Evolutionary conservation across 2,888 invertebrate species (phyloP).

Genomic region (Apodemia zela): DNA sequence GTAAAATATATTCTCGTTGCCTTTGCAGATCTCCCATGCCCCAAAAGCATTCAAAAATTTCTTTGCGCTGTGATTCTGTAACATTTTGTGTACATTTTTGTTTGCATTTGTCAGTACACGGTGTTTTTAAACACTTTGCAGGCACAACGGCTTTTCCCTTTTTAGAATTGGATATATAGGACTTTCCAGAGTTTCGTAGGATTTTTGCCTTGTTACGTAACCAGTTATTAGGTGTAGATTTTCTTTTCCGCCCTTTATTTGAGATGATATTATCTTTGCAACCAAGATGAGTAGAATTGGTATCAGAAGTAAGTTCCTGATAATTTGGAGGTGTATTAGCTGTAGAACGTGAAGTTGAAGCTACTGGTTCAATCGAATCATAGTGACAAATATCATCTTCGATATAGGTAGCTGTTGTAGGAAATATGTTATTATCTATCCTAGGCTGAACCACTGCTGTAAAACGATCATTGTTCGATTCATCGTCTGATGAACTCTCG

Average conservation of each 20-base stretch:
- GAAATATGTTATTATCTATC: not conserved
- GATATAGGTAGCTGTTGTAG: not conserved
- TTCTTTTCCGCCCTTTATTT: constrained; percentile 22
- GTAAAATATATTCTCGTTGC: constrained; percentile 31
- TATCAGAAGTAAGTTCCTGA: not conserved
- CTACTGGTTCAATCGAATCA: constrained; percentile 3
- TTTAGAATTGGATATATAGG: constrained; percentile 25
- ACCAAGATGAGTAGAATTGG: not conserved
- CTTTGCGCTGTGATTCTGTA: constrained; percentile 25
- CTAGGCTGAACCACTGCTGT: constrained; percentile 6
- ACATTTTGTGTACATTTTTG: constrained; percentile 32
- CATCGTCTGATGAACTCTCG: not conserved
- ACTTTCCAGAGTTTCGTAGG: constrained; percentile 29
- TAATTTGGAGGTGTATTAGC: not conserved
- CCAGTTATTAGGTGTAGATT: constrained; percentile 22
- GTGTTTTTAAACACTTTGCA: constrained; percentile 27
- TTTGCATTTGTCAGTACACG: constrained; percentile 31
- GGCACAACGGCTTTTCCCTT: constrained; percentile 23
- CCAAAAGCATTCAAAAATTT: constrained; percentile 32
- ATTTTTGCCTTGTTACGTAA: constrained; percentile 25
- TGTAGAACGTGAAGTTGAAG: constrained; percentile 2
- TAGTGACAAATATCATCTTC: not conserved
- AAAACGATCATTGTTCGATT: not conserved
- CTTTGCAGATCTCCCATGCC: constrained; percentile 26
- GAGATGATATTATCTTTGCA: not conserved